Base-by-base conservation (phyloP, 2,113 vertebrate species). In the Irena cyanogastra region DNA sequence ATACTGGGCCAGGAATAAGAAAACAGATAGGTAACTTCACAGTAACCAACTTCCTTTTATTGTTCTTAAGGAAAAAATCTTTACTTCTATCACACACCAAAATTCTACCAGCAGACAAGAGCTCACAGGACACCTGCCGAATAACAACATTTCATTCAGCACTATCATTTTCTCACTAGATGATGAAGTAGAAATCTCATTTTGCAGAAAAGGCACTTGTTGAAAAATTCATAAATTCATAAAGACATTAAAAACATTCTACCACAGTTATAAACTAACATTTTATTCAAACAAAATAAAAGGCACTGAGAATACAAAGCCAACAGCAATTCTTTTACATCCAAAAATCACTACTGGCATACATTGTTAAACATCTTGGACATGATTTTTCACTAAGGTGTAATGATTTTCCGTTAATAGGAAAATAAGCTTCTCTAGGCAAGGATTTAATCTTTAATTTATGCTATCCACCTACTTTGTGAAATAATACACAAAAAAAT, bases 381-480 rank as follows among this genome's bases (percentile, higher is more conserved):
- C 33, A 31, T 57, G 45, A 89, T 90, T 87, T 83, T 94, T 94
- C 68, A 88, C 71, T 74, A 86, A 87, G 68, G 39, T 47, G 49
- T 56, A 93, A 76, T 26, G 66, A 95, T 90, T 93, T 77, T 95
- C 35, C 1, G 2, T 83, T 92, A 94, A 83, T n/a, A 83, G 44
- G 44, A 83, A 91, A 90, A 91, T 39, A 69, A 90, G 12, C 33
- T 72, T 76, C 50, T 90, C 83, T 16, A 80, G 61, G 63, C 18
- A 91, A 71, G n/a, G 37, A 82, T 87, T 89, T 82, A 78, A 44
- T 93, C 63, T 77, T 95, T 91, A 50, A 61, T 82, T 85, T 93
- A 83, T 77, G 42, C 42, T 76, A 61, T 61, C 44, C 39, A 76
- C 50, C 22, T 85, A 63, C 61, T 83, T 59, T 60, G 16, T 3